Evolutionary conservation across 2,113 vertebrate genomes (phyloP).

Genomic region (Nesospiza acunhae): DNA sequence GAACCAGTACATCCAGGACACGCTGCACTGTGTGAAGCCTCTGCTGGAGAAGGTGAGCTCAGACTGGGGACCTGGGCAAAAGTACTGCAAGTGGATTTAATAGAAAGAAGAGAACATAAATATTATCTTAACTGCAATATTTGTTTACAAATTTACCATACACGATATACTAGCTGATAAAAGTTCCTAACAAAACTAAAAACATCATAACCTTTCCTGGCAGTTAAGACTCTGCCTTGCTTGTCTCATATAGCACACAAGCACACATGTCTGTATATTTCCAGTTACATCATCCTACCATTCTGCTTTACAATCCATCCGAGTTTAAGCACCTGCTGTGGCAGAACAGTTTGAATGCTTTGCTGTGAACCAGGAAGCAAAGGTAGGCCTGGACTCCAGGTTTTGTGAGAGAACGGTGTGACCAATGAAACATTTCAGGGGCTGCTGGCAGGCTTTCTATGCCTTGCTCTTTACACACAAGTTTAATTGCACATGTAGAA

Average conservation of each 20-base stretch:
- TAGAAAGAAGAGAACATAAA: not conserved
- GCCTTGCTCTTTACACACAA: not conserved
- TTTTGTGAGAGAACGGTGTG: not conserved
- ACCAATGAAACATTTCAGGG: not conserved
- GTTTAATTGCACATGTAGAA: not conserved
- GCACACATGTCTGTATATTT: not conserved
- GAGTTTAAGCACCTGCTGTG: not conserved
- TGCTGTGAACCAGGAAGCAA: not conserved
- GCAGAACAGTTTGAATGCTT: not conserved
- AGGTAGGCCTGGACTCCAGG: not conserved
- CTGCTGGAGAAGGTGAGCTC: slow-evolving; percentile 92
- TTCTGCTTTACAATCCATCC: not conserved
- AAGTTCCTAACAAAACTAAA: not conserved
- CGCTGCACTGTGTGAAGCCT: slow-evolving; percentile 93
- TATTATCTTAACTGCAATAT: not conserved
- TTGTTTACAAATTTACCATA: not conserved
- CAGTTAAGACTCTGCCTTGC: not conserved
- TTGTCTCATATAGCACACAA: not conserved
- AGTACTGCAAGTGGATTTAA: not conserved
- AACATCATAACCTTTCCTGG: not conserved
- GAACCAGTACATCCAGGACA: slow-evolving; percentile 97
- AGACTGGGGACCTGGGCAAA: not conserved
- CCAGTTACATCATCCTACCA: not conserved
- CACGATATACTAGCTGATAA: not conserved
- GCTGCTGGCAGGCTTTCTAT: not conserved